phyloP scores from a whole-genome alignment of 1,140 invertebrate species.

The Drepana arcuata region DNA sequence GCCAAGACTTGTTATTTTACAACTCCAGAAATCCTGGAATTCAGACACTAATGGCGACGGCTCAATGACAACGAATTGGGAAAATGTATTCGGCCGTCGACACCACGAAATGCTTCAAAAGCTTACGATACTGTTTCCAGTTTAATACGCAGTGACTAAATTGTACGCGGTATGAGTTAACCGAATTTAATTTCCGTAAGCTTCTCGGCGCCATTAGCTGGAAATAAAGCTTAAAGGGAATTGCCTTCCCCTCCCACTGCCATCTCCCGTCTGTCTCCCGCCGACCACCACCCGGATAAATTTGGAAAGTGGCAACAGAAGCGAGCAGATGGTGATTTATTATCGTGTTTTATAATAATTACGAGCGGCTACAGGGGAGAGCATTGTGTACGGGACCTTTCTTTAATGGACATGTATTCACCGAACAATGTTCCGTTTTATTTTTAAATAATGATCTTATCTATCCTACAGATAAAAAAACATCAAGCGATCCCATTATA shows the following conservation, averaged over 20 bases:
- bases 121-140: no score
- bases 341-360: slow-evolving; percentile 64
- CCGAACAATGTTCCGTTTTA: slow-evolving; percentile 21
- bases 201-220: slow-evolving; percentile 35
- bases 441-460: no score
- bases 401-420: slow-evolving; percentile 23
- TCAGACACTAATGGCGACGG: no score
- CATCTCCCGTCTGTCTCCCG: slow-evolving; percentile 5
- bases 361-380: slow-evolving; percentile 28
- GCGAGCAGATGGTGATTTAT: slow-evolving; percentile 63
- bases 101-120: no score
- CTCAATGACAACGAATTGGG: no score
- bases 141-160: no score
- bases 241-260: slow-evolving; percentile 22
- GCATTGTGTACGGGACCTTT: slow-evolving; percentile 25
- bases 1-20: no score
- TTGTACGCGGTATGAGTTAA: slow-evolving; percentile 27
- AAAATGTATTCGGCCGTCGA: no score
- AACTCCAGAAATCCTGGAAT: no score
- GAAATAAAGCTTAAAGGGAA: slow-evolving; percentile 48
- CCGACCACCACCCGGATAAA: slow-evolving; percentile 33
- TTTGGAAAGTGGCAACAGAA: slow-evolving; percentile 55
- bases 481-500: no score
- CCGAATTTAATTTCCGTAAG: slow-evolving; percentile 51
- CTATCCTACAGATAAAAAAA: no score